A percentile compares a stretch with the other conserved stretches of the same genome.
Evolutionary conservation across 2,797 vertebrate species (phyloP).

Genomic region (Avahi laniger): DNA sequence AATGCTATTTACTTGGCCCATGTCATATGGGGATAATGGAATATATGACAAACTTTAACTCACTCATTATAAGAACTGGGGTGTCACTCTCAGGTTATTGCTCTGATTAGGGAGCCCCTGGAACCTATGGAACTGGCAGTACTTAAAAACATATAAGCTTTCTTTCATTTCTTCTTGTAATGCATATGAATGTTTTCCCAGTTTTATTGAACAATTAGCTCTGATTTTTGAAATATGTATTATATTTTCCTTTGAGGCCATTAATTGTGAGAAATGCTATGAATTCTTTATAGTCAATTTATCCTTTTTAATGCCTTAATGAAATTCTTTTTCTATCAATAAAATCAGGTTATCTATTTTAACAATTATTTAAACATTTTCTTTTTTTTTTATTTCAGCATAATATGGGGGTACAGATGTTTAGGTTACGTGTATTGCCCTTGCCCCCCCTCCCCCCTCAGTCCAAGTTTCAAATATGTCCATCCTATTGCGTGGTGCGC

Average conservation of each 20-base stretch:
- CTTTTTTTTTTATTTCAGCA: too few relatives aligned
- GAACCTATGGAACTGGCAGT: background rate
- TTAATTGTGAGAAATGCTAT: constrained; percentile 27
- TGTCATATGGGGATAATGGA: background rate
- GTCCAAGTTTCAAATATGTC: too few relatives aligned
- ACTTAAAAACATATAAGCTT: background rate
- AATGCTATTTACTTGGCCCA: rapidly evolving
- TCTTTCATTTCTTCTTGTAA: constrained; percentile 21
- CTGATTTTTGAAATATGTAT: constrained; percentile 30
- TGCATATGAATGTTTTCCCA: background rate
- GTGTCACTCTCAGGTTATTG: background rate
- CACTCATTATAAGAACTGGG: background rate
- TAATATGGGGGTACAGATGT: too few relatives aligned
- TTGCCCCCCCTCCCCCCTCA: too few relatives aligned
- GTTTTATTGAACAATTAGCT: constrained; percentile 35
- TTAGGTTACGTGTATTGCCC: too few relatives aligned
- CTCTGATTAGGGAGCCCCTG: background rate
- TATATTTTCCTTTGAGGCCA: background rate
- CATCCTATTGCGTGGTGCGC: too few relatives aligned
- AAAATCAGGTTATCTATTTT: background rate
- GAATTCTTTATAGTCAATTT: constrained; percentile 43
- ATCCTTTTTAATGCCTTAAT: background rate
- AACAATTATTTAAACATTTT: constrained; percentile 27
- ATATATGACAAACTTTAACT: background rate
- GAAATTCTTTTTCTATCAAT: background rate